These are phyloP conservation scores for Nemotelus nigrinus DNA, from an alignment of 2,888 invertebrate species.

Conservation along the genomic window DNA sequence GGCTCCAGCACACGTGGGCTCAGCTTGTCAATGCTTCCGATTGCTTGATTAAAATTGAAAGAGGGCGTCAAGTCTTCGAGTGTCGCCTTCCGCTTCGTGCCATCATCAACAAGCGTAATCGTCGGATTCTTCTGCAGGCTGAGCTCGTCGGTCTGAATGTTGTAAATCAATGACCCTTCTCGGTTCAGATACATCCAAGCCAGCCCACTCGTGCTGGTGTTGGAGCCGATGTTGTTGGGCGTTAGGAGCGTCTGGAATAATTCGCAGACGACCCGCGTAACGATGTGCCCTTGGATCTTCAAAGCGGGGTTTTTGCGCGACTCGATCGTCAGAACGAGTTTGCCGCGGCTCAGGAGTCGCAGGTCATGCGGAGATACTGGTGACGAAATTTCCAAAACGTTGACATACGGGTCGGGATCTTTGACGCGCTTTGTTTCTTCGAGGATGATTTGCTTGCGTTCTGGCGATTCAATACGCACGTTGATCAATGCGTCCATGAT, in stretches of 20 bases:
- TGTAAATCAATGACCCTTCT: conserved; percentile 81
- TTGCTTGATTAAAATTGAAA: conserved; percentile 71
- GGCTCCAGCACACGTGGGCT: conserved; percentile 85
- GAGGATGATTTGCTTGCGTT: conserved; percentile 77
- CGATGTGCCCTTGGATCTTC: conserved; percentile 75
- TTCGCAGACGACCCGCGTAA: conserved; percentile 82
- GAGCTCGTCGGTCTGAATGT: conserved; percentile 76
- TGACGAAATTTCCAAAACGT: conserved; percentile 81
- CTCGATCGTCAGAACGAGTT: conserved; percentile 75
- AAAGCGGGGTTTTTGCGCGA: conserved; percentile 74
- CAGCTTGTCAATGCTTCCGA: conserved; percentile 80
- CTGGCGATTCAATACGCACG: conserved; percentile 75
- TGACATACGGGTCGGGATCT: conserved; percentile 81
- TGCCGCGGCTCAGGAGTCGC: conserved; percentile 79
- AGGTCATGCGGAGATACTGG: conserved; percentile 81
- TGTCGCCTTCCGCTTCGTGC: conserved; percentile 76
- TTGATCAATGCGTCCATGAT: conserved; percentile 74
- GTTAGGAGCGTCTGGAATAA: conserved; percentile 79
- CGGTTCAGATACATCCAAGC: conserved; percentile 83
- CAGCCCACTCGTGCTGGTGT: conserved; percentile 71
- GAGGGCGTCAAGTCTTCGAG: conserved; percentile 77
- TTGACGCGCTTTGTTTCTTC: conserved; percentile 75
- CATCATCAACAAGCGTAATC: conserved; percentile 78
- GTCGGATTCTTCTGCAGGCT: conserved; percentile 70
- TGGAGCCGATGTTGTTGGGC: conserved; percentile 64